A percentile compares a stretch with the other conserved stretches of the same genome.
Conservation (phyloP, 1,140 invertebrate species). For the Heliothis subflexa region DNA sequence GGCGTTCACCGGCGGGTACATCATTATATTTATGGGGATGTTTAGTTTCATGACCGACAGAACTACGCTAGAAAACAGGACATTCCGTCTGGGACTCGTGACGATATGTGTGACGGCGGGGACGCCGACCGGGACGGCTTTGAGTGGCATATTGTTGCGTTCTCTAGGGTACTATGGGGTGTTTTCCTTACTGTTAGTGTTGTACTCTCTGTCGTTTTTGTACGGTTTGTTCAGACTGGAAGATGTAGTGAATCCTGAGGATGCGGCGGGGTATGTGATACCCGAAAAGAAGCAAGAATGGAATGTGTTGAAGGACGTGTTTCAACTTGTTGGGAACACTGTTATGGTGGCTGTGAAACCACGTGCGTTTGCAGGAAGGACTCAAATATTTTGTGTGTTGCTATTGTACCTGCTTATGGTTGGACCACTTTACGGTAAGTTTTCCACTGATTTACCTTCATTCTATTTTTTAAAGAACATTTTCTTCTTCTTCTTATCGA, state of each 20-base stretch:
- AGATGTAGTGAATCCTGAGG: constrained; percentile 65
- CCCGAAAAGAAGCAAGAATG: constrained; percentile 54
- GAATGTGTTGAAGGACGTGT: constrained; percentile 67
- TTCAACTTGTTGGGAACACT: constrained; percentile 81
- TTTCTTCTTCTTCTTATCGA: too few species aligned
- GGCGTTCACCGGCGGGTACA: constrained; percentile 86
- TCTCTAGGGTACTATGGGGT: constrained; percentile 79
- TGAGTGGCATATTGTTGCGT: constrained; percentile 76
- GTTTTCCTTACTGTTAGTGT: constrained; percentile 71
- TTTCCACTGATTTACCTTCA: neutral
- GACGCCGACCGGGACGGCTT: constrained; percentile 78
- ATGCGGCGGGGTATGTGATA: constrained; percentile 48
- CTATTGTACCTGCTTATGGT: constrained; percentile 83
- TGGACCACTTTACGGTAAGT: constrained; percentile 85
- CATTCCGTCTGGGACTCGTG: constrained; percentile 86
- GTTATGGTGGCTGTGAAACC: constrained; percentile 81
- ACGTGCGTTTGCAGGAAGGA: constrained; percentile 72
- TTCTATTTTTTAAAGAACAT: neutral
- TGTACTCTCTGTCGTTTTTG: constrained; percentile 70
- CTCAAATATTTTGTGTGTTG: constrained; percentile 80
- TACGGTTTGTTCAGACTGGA: constrained; percentile 77
- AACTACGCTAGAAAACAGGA: constrained; percentile 87
- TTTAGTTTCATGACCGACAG: constrained; percentile 88
- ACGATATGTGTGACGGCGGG: constrained; percentile 83
- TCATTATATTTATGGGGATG: constrained; percentile 88